These are phyloP conservation scores for Ganaspis brasiliensis DNA, from an alignment of 2,888 invertebrate species.

Conservation along the genomic window DNA sequence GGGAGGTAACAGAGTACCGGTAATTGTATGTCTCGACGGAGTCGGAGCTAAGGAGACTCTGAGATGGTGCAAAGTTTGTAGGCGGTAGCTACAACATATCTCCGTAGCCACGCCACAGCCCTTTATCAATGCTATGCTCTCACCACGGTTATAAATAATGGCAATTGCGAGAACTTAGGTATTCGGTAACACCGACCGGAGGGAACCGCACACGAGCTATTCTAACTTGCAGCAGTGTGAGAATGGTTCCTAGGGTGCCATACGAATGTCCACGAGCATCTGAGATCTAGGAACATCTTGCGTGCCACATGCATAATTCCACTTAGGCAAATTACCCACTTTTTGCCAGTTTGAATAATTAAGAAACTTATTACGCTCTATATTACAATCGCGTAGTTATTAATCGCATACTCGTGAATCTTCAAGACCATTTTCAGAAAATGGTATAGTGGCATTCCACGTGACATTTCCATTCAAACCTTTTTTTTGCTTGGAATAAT, in stretches of 20 bases:
- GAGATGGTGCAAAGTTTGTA: slow-evolving; percentile 46
- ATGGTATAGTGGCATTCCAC: no score
- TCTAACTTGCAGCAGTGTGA: slow-evolving; percentile 24
- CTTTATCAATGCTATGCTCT: slow-evolving; percentile 77
- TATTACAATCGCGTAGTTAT: no score
- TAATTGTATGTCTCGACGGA: slow-evolving; percentile 73
- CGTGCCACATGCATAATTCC: not conserved
- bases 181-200: slow-evolving; percentile 20
- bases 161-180: slow-evolving; percentile 67
- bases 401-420: no score
- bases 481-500: no score
- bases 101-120: slow-evolving; percentile 71
- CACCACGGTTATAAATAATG: slow-evolving; percentile 78
- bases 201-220: slow-evolving; percentile 42
- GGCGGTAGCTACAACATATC: slow-evolving; percentile 69
- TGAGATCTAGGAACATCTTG: not conserved
- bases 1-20: slow-evolving; percentile 63
- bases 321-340: not conserved
- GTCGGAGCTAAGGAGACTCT: slow-evolving; percentile 61
- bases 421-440: no score
- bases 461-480: no score
- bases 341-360: not conserved
- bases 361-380: no score
- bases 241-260: slow-evolving; percentile 2
- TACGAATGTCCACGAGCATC: not conserved